Percentiles rank a stretch among this genome's conserved stretches.
Evolutionary conservation across 2,888 invertebrate species (phyloP).

Genomic region (Scrobipalpa atriplicella): DNA sequence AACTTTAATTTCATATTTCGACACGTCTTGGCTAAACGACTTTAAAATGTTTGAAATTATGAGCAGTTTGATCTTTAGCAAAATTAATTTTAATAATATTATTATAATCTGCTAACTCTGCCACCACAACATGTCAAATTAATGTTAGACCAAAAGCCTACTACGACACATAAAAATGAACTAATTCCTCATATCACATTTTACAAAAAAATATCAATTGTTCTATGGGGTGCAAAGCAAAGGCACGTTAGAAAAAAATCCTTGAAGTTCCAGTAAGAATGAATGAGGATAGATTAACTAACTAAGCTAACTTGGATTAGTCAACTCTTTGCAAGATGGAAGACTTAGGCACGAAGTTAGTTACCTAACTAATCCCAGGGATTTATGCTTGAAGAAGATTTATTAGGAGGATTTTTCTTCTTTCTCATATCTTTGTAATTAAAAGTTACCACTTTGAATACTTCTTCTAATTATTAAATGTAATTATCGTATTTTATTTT

Average conservation of each 20-base stretch:
- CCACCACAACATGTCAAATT: no score
- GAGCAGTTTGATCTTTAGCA: not conserved
- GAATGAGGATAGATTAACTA: not conserved
- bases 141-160: no score
- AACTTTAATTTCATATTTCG: conserved; percentile 40
- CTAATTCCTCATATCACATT: no score
- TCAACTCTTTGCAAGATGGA: conserved; percentile 3
- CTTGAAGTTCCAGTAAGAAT: not conserved
- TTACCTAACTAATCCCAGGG: not conserved
- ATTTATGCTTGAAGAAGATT: conserved; percentile 4
- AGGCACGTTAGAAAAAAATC: no score
- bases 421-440: not conserved
- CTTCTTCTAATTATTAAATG: no score
- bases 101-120: no score
- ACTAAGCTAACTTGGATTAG: conserved; percentile 6
- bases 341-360: conserved; percentile 7
- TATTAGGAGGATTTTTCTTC: not conserved
- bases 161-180: no score
- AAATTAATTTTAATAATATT: no score
- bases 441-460: not conserved
- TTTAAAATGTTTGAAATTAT: not conserved
- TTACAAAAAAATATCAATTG: no score
- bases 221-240: no score
- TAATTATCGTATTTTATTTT: not conserved
- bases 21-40: conserved; percentile 5